A percentile compares a stretch with the other conserved stretches of the same genome.
Evolutionary conservation across 2,797 vertebrate species (phyloP).

Genomic region (Xenentodon cancila): DNA sequence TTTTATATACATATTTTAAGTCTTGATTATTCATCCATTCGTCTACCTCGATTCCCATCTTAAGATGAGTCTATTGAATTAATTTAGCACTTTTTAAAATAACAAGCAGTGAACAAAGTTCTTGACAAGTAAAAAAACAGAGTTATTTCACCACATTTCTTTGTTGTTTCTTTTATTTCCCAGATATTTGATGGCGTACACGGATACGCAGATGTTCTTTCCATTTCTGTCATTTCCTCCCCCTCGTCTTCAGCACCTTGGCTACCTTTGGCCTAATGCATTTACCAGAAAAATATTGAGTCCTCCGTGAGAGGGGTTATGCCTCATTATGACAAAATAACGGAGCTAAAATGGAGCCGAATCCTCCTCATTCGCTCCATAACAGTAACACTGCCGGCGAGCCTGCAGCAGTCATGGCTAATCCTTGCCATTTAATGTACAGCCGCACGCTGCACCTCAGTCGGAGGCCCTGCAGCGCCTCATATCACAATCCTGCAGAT

Average conservation of each 20-base stretch:
- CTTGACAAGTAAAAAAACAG: too few species aligned
- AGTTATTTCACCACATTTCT: too few species aligned
- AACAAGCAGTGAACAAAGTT: too few species aligned
- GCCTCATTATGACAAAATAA: slow-evolving; percentile 71
- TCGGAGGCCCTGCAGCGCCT: slow-evolving; percentile 52
- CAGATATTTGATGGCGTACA: too few species aligned
- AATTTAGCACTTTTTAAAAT: neutral
- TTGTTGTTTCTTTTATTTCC: too few species aligned
- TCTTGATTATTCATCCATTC: neutral
- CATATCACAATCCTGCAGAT: slow-evolving; percentile 62
- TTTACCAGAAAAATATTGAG: slow-evolving; percentile 52
- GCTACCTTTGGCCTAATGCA: slow-evolving; percentile 33
- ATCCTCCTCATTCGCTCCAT: slow-evolving; percentile 57
- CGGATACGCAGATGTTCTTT: neutral
- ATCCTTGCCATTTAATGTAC: slow-evolving; percentile 75
- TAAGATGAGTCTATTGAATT: neutral
- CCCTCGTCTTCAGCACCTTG: slow-evolving; percentile 29
- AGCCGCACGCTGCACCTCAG: slow-evolving; percentile 59
- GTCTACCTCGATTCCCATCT: neutral
- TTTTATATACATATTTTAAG: neutral
- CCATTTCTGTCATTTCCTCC: slow-evolving; percentile 15
- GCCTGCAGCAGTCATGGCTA: slow-evolving; percentile 62
- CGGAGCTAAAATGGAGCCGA: slow-evolving; percentile 58
- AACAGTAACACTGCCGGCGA: slow-evolving; percentile 65
- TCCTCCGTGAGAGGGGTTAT: slow-evolving; percentile 61